phyloP scores from a whole-genome alignment of 2,797 vertebrate genomes.

The Epinephelus malabaricus region DNA sequence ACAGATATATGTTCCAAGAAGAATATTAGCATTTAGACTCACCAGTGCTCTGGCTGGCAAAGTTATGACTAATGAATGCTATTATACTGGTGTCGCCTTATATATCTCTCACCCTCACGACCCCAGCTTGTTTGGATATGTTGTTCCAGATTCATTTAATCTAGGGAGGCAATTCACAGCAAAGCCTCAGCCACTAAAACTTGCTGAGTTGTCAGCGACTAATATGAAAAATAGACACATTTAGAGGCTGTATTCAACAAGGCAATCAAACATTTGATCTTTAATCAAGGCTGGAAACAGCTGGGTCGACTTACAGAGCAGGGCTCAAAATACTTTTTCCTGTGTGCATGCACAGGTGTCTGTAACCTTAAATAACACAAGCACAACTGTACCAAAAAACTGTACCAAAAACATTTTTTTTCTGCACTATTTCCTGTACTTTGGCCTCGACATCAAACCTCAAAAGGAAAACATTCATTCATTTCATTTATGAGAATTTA shows the following conservation, averaged over 20 bases:
- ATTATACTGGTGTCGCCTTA: conserved; percentile 36
- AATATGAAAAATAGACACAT: conserved; percentile 16
- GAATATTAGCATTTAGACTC: conserved; percentile 68
- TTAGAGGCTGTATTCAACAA: conserved; percentile 17
- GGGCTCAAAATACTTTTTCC: too few species aligned
- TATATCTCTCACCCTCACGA: conserved; percentile 31
- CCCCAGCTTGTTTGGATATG: conserved; percentile 29
- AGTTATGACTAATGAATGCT: conserved; percentile 51
- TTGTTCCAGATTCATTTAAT: conserved; percentile 35
- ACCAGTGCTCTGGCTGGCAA: conserved; percentile 35
- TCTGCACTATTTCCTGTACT: too few species aligned
- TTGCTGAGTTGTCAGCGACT: background rate
- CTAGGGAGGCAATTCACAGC: conserved; percentile 21
- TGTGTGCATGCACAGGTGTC: too few species aligned
- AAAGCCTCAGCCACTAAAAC: conserved; percentile 20
- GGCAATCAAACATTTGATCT: background rate
- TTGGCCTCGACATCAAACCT: too few species aligned
- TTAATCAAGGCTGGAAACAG: background rate
- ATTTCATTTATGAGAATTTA: too few species aligned
- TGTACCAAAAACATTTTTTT: too few species aligned
- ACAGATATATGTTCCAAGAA: conserved; percentile 56
- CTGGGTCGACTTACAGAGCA: too few species aligned
- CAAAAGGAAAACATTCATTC: too few species aligned
- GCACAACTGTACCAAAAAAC: too few species aligned
- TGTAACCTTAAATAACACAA: too few species aligned